phyloP scores from a whole-genome alignment of 1,140 invertebrate genomes.

The Drosophila paulistorum region DNA sequence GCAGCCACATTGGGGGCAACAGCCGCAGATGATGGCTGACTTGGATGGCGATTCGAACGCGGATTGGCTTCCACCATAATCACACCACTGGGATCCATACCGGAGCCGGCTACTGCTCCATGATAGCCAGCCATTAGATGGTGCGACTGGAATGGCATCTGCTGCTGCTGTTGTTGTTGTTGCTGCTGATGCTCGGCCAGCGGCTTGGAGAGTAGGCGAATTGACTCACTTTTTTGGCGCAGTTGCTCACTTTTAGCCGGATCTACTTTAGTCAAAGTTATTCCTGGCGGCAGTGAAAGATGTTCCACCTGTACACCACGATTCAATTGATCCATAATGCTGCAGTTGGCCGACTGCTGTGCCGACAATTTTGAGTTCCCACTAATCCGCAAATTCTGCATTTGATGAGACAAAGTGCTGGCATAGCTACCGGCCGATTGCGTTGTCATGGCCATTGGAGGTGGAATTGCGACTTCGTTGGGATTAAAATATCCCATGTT shows the following conservation, averaged over 20 bases:
- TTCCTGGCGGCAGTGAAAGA: constrained; percentile 90
- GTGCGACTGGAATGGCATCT: constrained; percentile 28
- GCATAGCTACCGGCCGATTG: constrained; percentile 58
- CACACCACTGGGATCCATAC: constrained; percentile 63
- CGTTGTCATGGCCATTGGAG: constrained; percentile 35
- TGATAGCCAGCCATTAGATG: constrained; percentile 62
- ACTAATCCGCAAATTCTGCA: constrained; percentile 63
- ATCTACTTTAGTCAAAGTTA: constrained; percentile 92
- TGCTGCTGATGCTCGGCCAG: constrained; percentile 58
- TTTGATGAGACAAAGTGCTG: constrained; percentile 61
- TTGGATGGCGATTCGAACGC: constrained; percentile 36
- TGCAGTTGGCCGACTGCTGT: constrained; percentile 72
- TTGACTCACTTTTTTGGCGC: constrained; percentile 80
- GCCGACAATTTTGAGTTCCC: constrained; percentile 31
- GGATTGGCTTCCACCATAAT: constrained; percentile 82
- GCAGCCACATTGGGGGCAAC: constrained; percentile 31
- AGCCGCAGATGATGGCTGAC: constrained; percentile 25
- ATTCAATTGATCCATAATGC: constrained; percentile 86
- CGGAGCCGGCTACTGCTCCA: constrained; percentile 49
- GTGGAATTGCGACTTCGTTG: constrained; percentile 77
- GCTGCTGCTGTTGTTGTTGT: constrained; percentile 49
- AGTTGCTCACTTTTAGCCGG: constrained; percentile 83
- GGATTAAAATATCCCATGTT: constrained; percentile 81
- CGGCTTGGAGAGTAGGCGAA: constrained; percentile 70
- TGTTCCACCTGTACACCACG: constrained; percentile 87